A percentile compares a stretch with the other conserved stretches of the same genome.
These are phyloP conservation scores for Tipula lateralis DNA, from an alignment of 2,888 invertebrate genomes.

Conservation along the genomic window DNA sequence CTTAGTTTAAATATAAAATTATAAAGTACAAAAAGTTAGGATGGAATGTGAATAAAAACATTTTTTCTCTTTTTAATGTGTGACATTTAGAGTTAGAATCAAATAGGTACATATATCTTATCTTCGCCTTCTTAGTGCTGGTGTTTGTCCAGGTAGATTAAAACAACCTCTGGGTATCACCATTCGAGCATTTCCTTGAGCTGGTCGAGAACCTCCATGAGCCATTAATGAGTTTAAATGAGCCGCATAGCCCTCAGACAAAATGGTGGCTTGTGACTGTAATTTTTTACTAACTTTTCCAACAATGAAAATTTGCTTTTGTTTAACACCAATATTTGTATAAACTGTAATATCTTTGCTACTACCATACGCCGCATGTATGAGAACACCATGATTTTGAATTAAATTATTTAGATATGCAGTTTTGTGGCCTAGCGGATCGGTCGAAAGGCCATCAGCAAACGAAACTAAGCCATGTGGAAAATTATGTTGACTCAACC, in stretches of 20 bases:
- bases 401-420: constrained; percentile 84
- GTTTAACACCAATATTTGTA: constrained; percentile 77
- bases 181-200: constrained; percentile 91
- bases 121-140: constrained; percentile 65
- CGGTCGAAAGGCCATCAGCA: constrained; percentile 94
- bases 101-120: constrained; percentile 45
- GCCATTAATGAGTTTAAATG: constrained; percentile 79
- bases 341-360: constrained; percentile 97
- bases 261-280: constrained; percentile 72
- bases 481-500: constrained; percentile 99
- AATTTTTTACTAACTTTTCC: constrained; percentile 89
- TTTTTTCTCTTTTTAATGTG: neutral
- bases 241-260: constrained; percentile 85
- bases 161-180: constrained; percentile 87
- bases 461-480: constrained; percentile 98
- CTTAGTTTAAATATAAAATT: neutral
- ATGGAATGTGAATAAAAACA: neutral
- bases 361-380: constrained; percentile 94
- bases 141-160: constrained; percentile 72
- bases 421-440: constrained; percentile 93
- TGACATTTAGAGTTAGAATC: neutral
- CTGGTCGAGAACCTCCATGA: constrained; percentile 85
- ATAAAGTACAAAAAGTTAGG: neutral
- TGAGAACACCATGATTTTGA: constrained; percentile 79
- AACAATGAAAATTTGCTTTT: constrained; percentile 90